phyloP scores from a whole-genome alignment of 2,113 vertebrate species.

The Chloropsis cyanopogon region DNA sequence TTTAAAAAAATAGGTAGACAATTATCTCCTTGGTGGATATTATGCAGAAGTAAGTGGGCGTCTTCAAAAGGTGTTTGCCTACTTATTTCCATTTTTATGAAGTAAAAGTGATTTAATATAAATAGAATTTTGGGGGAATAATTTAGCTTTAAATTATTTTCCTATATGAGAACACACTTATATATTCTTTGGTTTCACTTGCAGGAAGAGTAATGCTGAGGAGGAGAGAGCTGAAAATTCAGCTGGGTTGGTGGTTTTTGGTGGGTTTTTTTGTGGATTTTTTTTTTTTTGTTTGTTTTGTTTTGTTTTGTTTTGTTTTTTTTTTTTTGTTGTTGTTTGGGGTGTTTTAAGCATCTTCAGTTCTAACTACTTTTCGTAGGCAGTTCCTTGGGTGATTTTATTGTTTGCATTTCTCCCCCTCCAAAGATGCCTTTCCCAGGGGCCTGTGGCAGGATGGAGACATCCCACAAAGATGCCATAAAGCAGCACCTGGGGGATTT shows the following conservation, averaged over 20 bases:
- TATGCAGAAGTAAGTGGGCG: background rate
- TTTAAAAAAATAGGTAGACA: background rate
- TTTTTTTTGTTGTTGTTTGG: background rate
- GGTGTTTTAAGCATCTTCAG: fast-evolving
- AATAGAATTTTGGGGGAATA: background rate
- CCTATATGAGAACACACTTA: background rate
- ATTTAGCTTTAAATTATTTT: background rate
- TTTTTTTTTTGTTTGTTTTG: background rate
- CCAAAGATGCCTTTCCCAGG: background rate
- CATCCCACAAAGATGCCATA: background rate
- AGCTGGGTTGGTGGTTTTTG: background rate
- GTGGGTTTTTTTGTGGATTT: background rate
- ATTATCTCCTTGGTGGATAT: background rate
- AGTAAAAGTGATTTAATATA: background rate
- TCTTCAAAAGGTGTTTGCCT: background rate
- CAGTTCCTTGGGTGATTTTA: background rate
- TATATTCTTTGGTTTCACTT: background rate
- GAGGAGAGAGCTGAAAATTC: background rate
- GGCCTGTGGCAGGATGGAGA: background rate
- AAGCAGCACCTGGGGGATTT: background rate
- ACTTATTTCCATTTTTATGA: background rate
- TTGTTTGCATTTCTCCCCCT: background rate
- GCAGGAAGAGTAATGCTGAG: background rate
- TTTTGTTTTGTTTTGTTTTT: background rate
- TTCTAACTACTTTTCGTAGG: background rate